Conservation (phyloP, 2,888 invertebrate species). For the Eledone cirrhosa region DNA sequence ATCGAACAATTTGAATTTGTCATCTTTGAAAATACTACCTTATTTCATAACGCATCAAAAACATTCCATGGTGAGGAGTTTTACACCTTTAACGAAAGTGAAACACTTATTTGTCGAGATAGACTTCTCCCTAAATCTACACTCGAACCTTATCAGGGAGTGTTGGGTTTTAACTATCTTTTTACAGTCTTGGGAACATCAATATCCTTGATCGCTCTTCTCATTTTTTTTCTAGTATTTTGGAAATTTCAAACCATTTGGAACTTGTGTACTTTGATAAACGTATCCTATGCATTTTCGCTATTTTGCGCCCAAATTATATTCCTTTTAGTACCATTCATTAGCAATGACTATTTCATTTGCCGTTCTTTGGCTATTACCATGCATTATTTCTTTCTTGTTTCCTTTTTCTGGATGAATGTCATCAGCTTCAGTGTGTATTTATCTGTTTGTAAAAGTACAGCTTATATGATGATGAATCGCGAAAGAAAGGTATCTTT, state of each 20-base stretch:
- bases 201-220: not conserved
- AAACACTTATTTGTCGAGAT: not conserved
- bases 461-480: too few relatives aligned
- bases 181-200: not conserved
- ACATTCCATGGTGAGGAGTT: not conserved
- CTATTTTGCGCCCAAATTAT: not conserved
- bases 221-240: not conserved
- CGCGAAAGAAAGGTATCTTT: too few relatives aligned
- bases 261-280: not conserved
- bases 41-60: not conserved
- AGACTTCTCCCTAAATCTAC: too few relatives aligned
- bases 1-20: not conserved
- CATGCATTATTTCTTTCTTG: too few relatives aligned
- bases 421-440: too few relatives aligned
- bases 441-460: too few relatives aligned
- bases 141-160: too few relatives aligned
- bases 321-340: too few relatives aligned
- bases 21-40: not conserved
- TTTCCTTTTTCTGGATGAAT: too few relatives aligned
- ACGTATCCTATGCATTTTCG: not conserved
- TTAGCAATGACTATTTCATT: too few relatives aligned
- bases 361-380: too few relatives aligned
- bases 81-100: not conserved
- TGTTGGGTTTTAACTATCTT: not conserved
- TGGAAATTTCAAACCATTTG: not conserved